These are phyloP conservation scores for Abscondita cerata DNA, from an alignment of 2,888 invertebrate species.

Conservation along the genomic window DNA sequence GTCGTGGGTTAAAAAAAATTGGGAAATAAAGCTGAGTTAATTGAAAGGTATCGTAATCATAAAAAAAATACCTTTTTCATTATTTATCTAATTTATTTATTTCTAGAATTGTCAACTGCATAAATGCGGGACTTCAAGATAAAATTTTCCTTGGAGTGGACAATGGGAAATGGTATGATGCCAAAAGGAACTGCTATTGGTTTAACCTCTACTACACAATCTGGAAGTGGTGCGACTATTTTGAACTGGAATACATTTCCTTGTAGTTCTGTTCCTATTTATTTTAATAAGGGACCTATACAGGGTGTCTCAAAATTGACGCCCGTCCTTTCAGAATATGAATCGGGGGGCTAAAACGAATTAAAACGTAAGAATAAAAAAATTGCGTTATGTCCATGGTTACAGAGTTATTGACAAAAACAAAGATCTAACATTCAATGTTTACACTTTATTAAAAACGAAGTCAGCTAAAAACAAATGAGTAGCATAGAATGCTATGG, in stretches of 20 bases:
- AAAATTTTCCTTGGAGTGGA: conserved; percentile 15
- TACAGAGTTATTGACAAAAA: too few relatives aligned
- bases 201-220: background rate
- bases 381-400: too few relatives aligned
- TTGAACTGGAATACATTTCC: conserved; percentile 20
- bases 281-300: conserved; percentile 17
- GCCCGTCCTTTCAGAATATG: too few relatives aligned
- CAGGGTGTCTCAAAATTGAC: too few relatives aligned
- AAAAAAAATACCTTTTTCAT: background rate
- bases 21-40: conserved; percentile 5
- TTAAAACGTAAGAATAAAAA: too few relatives aligned
- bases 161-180: conserved; percentile 20
- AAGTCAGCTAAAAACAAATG: too few relatives aligned
- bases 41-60: conserved; percentile 3
- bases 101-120: conserved; percentile 14
- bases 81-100: conserved; percentile 2
- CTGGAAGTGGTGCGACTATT: too few relatives aligned
- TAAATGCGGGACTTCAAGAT: conserved; percentile 7
- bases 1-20: conserved; percentile 9
- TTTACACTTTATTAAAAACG: too few relatives aligned
- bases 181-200: background rate
- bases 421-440: too few relatives aligned
- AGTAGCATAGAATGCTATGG: too few relatives aligned
- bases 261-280: conserved; percentile 3
- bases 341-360: too few relatives aligned